Evolutionary conservation across 2,888 invertebrate genomes (phyloP).

Genomic region (Deilephila elpenor): DNA sequence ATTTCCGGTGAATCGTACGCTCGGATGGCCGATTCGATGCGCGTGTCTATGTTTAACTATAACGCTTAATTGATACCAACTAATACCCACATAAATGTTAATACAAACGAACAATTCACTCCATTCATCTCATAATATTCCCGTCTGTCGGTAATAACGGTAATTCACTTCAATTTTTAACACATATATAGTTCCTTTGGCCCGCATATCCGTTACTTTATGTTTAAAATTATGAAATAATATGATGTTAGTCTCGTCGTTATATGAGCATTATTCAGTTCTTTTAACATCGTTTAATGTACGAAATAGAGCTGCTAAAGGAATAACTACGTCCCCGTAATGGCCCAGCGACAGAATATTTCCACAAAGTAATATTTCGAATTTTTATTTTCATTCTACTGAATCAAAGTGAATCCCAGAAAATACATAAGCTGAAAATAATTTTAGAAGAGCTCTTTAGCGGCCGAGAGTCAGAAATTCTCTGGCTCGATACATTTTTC

Average conservation of each 20-base stretch:
- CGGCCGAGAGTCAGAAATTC: neutral
- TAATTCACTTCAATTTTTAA: neutral
- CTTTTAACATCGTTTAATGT: neutral
- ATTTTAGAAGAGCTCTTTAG: conserved; percentile 2
- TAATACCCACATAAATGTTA: conserved; percentile 26
- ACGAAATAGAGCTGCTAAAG: neutral
- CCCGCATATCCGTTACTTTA: no score
- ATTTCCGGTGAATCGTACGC: conserved; percentile 79
- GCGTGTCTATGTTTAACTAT: conserved; percentile 59
- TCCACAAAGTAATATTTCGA: neutral
- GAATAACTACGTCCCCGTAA: neutral
- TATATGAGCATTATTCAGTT: neutral
- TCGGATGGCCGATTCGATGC: conserved; percentile 63
- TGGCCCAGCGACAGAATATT: neutral
- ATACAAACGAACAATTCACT: neutral
- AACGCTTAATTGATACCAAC: conserved; percentile 69
- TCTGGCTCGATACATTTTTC: conserved; percentile 12
- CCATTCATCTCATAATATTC: neutral
- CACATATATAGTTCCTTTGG: no score
- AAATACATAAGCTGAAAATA: conserved; percentile 19
- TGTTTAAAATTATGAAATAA: no score
- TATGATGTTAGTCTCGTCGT: neutral
- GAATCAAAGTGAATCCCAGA: conserved; percentile 9
- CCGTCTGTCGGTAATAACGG: neutral
- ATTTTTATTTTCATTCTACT: conserved; percentile 14